phyloP scores from a whole-genome alignment of 2,113 vertebrate species.

The Rhipidura dahli region DNA sequence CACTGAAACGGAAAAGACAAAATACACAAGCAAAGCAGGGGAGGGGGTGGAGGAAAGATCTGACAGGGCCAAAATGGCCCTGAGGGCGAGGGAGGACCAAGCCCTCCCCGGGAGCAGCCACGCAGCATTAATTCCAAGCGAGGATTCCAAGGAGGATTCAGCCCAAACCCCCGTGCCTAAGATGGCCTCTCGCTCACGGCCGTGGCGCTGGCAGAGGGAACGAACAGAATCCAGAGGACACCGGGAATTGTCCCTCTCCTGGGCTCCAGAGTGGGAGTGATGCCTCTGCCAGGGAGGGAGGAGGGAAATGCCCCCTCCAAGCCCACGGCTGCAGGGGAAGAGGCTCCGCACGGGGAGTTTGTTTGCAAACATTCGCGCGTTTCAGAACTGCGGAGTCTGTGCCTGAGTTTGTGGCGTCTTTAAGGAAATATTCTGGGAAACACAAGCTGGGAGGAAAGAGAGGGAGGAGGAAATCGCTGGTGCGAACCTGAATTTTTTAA shows the following conservation, averaged over 20 bases:
- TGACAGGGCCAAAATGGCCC: background rate
- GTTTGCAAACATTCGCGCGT: slow-evolving; percentile 1
- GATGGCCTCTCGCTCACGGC: background rate
- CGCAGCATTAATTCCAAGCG: background rate
- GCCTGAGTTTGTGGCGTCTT: background rate
- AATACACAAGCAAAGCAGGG: background rate
- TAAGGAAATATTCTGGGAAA: background rate
- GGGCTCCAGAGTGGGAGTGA: accelerated
- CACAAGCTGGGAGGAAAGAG: background rate
- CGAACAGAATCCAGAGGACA: background rate
- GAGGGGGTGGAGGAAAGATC: accelerated
- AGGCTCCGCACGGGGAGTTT: background rate
- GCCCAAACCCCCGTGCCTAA: slow-evolving; percentile 20
- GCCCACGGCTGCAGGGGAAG: background rate
- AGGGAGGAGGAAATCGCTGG: background rate
- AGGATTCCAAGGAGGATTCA: slow-evolving; percentile 1
- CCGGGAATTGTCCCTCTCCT: background rate
- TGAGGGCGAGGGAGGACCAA: background rate
- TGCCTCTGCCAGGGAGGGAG: background rate
- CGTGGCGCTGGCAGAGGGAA: background rate
- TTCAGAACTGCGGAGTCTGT: background rate
- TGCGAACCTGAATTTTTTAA: background rate
- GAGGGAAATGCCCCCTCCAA: background rate
- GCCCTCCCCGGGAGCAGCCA: background rate
- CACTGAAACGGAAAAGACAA: background rate